Conservation (phyloP, 2,888 invertebrate species). For the Coelopa pilipes region DNA sequence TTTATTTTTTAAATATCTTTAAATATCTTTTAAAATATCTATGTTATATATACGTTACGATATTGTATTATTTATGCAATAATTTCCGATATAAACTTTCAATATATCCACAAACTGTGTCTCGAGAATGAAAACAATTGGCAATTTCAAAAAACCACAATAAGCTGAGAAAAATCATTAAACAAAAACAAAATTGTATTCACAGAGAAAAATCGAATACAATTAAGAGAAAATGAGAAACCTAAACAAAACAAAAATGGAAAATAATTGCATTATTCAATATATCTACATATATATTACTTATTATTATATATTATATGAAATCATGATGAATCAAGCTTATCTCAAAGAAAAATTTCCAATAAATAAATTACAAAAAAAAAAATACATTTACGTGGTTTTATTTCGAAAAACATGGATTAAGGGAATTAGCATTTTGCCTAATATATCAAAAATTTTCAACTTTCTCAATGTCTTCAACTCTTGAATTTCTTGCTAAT, state of each 20-base stretch:
- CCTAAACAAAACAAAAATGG: constrained; percentile 5
- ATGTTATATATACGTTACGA: background rate
- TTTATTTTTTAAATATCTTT: constrained; percentile 28
- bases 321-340: constrained; percentile 30
- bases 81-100: background rate
- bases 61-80: background rate
- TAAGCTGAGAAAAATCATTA: background rate
- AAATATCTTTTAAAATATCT: background rate
- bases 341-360: constrained; percentile 29
- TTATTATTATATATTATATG: constrained; percentile 38
- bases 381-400: background rate
- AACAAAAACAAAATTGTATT: background rate
- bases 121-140: background rate
- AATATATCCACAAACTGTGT: background rate
- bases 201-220: background rate
- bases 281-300: constrained; percentile 37
- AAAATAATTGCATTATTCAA: constrained; percentile 30
- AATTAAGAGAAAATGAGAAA: constrained; percentile 17
- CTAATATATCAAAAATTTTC: too few species aligned
- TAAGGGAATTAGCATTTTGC: too few species aligned
- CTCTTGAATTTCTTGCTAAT: too few species aligned
- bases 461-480: too few species aligned
- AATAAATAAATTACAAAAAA: constrained; percentile 9
- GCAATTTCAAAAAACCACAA: constrained; percentile 15
- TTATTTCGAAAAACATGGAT: background rate